Percentiles rank a stretch among this genome's conserved stretches.
Conservation (phyloP, 2,888 invertebrate genomes). For the Cyaniris semiargus region DNA sequence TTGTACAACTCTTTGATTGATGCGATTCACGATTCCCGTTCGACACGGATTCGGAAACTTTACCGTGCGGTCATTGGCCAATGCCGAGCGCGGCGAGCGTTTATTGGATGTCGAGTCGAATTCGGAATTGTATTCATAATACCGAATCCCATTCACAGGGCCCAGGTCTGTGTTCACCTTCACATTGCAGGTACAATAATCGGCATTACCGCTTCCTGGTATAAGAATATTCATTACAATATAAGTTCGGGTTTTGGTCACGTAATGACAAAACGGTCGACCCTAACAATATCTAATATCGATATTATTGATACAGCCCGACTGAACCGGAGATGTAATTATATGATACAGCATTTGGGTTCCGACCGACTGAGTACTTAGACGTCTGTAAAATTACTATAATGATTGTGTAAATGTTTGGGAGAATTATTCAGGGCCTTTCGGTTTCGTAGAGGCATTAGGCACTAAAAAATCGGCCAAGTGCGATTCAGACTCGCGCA, state of each 20-base stretch:
- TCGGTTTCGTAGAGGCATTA: neutral
- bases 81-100: too few species aligned
- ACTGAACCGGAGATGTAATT: slow-evolving; percentile 26
- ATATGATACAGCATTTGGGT: slow-evolving; percentile 15
- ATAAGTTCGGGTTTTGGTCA: neutral
- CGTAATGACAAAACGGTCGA: slow-evolving; percentile 28
- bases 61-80: too few species aligned
- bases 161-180: too few species aligned
- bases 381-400: slow-evolving; percentile 10
- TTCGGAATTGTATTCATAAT: too few species aligned
- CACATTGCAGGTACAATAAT: slow-evolving; percentile 13
- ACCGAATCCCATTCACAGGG: too few species aligned
- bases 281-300: slow-evolving; percentile 12
- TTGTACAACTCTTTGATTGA: too few species aligned
- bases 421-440: neutral
- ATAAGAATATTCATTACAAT: neutral
- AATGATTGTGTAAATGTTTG: neutral
- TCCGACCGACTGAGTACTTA: slow-evolving; percentile 9
- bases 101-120: too few species aligned
- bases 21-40: too few species aligned
- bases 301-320: neutral
- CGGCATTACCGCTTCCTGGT: too few species aligned
- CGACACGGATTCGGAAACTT: too few species aligned
- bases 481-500: too few species aligned
- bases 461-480: neutral